These are phyloP conservation scores for Crossaster papposus DNA, from an alignment of 53 echinoderm and acorn worm genomes.

Conservation along the genomic window DNA sequence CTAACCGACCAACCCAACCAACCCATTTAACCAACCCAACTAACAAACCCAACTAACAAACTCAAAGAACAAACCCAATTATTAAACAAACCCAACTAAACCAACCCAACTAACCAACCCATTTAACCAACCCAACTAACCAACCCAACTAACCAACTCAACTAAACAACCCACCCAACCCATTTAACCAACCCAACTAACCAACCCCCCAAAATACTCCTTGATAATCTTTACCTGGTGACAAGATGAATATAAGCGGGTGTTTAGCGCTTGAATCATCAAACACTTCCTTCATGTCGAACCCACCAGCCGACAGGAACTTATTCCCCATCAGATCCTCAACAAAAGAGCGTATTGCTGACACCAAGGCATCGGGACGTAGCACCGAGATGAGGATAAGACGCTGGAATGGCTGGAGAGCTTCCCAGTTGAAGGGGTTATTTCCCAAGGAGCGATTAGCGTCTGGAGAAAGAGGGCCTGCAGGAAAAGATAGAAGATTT, in stretches of 20 bases:
- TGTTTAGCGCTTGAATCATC: constrained; percentile 90
- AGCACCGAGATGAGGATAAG: constrained; percentile 83
- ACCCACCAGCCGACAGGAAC: constrained; percentile 86
- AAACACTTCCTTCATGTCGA: constrained; percentile 96
- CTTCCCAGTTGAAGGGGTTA: constrained; percentile 95
- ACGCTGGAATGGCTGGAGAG: constrained; percentile 80
- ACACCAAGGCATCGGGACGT: constrained; percentile 78
- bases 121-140: not conserved
- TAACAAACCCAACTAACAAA: not conserved
- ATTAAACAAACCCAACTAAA: not conserved
- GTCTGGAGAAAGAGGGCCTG: constrained; percentile 26
- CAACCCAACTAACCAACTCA: not conserved
- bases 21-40: not conserved
- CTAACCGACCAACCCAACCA: not conserved
- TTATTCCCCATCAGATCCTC: constrained; percentile 85
- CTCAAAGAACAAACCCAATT: not conserved
- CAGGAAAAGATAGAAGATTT: not conserved
- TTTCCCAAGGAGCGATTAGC: constrained; percentile 45
- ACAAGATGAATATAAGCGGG: constrained; percentile 93
- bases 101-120: not conserved
- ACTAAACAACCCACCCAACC: not conserved
- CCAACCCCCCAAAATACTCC: not conserved
- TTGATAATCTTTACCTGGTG: constrained; percentile 71
- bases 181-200: not conserved
- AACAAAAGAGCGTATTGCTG: constrained; percentile 79